Evolutionary conservation across 37 sponge, comb jelly and placozoan species (phyloP).

Genomic region (Theonella swinhoei): DNA sequence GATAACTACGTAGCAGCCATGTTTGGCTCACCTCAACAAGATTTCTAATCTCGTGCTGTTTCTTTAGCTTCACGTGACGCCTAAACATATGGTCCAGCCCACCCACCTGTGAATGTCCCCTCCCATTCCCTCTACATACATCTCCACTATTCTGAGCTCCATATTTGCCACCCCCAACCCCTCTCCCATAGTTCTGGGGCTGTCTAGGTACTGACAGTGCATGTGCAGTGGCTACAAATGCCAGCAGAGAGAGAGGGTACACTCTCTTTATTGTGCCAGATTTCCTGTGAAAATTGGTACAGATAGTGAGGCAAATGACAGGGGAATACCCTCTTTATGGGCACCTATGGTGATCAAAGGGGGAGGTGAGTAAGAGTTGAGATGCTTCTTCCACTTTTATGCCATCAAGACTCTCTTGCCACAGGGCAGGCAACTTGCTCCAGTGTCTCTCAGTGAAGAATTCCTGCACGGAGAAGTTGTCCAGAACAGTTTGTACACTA

Average conservation of each 20-base stretch:
- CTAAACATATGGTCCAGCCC: conserved; percentile 50
- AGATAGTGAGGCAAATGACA: too few species aligned
- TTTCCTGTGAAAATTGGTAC: neutral
- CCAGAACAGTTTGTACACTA: neutral
- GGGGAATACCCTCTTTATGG: neutral
- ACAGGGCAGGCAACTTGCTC: conserved; percentile 55
- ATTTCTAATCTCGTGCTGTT: conserved; percentile 71
- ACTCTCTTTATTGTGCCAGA: conserved; percentile 5
- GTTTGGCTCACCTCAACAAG: conserved; percentile 68
- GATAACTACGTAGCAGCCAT: too few species aligned
- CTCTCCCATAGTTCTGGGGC: neutral
- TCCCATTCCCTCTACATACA: neutral
- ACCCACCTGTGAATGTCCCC: conserved; percentile 3
- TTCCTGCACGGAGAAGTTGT: conserved; percentile 43
- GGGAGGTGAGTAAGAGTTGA: conserved; percentile 19
- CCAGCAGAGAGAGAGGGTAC: conserved; percentile 76
- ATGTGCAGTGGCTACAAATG: conserved; percentile 52
- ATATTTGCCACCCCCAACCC: neutral
- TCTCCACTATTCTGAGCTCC: neutral
- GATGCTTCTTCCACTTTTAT: conserved; percentile 13
- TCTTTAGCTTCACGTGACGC: conserved; percentile 78
- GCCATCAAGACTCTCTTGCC: conserved; percentile 37
- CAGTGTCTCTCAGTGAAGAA: conserved; percentile 81
- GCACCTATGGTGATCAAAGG: neutral
- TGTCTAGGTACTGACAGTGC: conserved; percentile 16